phyloP scores from a whole-genome alignment of 2,113 vertebrate genomes.

The Macquaria australasica region DNA sequence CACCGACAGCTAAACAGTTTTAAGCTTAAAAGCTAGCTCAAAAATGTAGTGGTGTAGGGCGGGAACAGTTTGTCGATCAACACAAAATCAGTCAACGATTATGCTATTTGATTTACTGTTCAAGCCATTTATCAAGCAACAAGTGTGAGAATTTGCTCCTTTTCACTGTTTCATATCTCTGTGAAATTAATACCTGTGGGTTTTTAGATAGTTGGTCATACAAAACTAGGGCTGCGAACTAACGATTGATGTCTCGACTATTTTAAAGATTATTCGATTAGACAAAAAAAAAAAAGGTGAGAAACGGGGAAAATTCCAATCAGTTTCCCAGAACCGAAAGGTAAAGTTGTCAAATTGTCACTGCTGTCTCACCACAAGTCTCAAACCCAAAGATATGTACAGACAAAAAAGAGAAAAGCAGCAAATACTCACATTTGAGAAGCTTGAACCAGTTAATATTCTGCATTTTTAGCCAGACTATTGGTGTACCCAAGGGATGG shows the following conservation, averaged over 20 bases:
- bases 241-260: not conserved
- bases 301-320: too few relatives aligned
- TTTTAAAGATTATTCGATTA: not conserved
- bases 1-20: not conserved
- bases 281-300: not conserved
- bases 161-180: not conserved
- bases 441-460: not conserved
- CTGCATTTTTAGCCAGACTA: not conserved
- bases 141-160: too few relatives aligned
- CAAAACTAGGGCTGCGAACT: not conserved
- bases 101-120: not conserved
- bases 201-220: not conserved
- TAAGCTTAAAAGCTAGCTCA: not conserved
- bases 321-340: too few relatives aligned
- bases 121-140: not conserved
- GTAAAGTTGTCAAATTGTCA: too few relatives aligned
- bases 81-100: not conserved
- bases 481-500: not conserved
- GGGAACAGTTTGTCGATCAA: not conserved
- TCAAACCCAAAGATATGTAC: not conserved
- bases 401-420: not conserved
- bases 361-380: too few relatives aligned
- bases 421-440: not conserved
- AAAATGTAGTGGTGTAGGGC: too few relatives aligned
- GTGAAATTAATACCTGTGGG: not conserved